Evolutionary conservation across 2,113 vertebrate species (phyloP), one percentile per base, ranked within the genome.

Genomic region (Ochotona princeps): DNA sequence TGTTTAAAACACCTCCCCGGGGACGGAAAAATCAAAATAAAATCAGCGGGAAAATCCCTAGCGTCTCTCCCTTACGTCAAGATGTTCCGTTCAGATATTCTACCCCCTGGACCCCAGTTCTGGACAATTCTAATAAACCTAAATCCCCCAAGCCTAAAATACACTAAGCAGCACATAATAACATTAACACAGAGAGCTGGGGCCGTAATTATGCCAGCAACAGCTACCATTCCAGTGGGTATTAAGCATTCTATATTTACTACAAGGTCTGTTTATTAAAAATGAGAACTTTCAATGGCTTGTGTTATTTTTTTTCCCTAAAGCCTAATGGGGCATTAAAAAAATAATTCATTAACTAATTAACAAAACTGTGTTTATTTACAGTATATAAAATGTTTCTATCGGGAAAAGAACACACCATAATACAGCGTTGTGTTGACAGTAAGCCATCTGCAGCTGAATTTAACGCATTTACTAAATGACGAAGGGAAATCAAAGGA

Each of bases 301-400:
- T 28, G 57, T 0, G 35, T 93, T 96, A 90, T 97, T 94, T 96
- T 94, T 92, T 87, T 88, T 88, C 35, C 92, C 96, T 96, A 96
- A 91, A 97, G 97, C 95, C 94, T 95, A 95, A 96, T 97, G 95
- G 95, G 98, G 83, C 95, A 96, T 97, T 98, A 97, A 97, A 98
- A 98, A 98, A 98, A 98, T 97, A 98, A 97, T 97, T 98, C 14
- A 98, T 97, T 98, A 98, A 90, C 97, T 98, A 98, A 98, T 98
- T 98, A 98, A 96, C 94, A 97, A 98, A 98, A 98, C 97, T 93
- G n/a, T 97, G 96, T 98, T 98, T 98, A 98, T 98, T 98, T 98
- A 98, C 96, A 97, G 96, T 97, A 96, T 94, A 97, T 97, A 97
- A 98, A 98, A 98, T 97, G 96, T 97, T 98, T 98, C 97, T 97